Evolutionary conservation across 2,888 invertebrate genomes (phyloP).

Genomic region (Colostygia pectinataria): DNA sequence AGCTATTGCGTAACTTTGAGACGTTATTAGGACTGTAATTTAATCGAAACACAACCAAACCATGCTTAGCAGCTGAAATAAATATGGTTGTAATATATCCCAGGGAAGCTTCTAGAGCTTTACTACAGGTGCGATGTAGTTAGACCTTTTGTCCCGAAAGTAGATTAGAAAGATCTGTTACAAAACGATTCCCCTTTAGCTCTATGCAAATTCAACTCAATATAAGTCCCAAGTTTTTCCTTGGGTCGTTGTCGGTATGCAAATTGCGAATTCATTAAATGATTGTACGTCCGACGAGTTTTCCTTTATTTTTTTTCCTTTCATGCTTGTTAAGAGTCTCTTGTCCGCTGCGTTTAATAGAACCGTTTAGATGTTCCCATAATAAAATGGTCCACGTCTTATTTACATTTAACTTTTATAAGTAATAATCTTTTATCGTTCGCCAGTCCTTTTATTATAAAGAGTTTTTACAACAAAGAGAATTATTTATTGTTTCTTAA

Average conservation of each 20-base stretch:
- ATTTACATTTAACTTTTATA: conserved; percentile 25
- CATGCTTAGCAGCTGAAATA: too few relatives aligned
- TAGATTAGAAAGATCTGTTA: conserved; percentile 17
- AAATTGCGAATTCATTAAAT: conserved; percentile 79
- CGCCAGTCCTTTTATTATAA: conserved; percentile 22
- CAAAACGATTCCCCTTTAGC: conserved; percentile 18
- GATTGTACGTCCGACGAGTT: conserved; percentile 68
- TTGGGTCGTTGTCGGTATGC: conserved; percentile 68
- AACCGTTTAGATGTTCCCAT: conserved; percentile 50
- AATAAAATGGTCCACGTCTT: conserved; percentile 39
- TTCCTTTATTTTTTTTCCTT: conserved; percentile 54
- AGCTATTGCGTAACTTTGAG: too few relatives aligned
- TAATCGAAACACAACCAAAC: too few relatives aligned
- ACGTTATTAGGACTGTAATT: too few relatives aligned
- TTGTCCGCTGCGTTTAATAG: conserved; percentile 57
- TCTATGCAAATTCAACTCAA: conserved; percentile 43
- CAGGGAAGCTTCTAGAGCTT: too few relatives aligned
- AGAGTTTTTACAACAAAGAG: conserved; percentile 10
- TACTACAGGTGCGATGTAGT: too few relatives aligned
- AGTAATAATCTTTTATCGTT: conserved; percentile 25
- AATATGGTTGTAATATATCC: too few relatives aligned
- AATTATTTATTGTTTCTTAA: conserved; percentile 18
- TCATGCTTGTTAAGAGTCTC: conserved; percentile 64
- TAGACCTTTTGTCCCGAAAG: not conserved
- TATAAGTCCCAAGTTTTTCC: conserved; percentile 51